phyloP scores from a whole-genome alignment of 2,797 vertebrate species.

The Trachops cirrhosus region DNA sequence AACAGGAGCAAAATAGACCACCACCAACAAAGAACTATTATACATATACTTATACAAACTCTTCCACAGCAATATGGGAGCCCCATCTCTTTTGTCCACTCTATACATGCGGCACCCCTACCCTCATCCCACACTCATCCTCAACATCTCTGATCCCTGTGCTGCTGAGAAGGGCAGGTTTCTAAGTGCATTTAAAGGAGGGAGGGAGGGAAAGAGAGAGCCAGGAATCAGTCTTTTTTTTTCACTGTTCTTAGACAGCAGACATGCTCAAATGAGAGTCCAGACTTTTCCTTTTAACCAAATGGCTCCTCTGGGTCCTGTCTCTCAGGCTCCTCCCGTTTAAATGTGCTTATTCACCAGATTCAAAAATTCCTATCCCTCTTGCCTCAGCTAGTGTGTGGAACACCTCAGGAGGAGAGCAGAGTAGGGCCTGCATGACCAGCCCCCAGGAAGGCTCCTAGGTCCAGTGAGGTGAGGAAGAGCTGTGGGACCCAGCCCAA shows the following conservation, averaged over 20 bases:
- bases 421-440: background rate
- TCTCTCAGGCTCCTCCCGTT: constrained; percentile 16
- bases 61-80: background rate
- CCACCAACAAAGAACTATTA: background rate
- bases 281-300: constrained; percentile 20
- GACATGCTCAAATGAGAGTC: background rate
- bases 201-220: background rate
- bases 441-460: background rate
- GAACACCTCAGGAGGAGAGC: background rate
- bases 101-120: too few species aligned
- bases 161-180: background rate
- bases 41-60: background rate
- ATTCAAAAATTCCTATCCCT: background rate
- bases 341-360: constrained; percentile 22
- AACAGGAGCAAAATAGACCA: background rate
- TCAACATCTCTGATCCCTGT: background rate
- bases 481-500: background rate
- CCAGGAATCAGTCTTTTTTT: background rate
- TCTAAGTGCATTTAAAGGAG: background rate
- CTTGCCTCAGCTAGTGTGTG: background rate
- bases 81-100: background rate
- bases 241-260: background rate
- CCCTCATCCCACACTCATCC: background rate
- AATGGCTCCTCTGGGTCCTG: background rate
- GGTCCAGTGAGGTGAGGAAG: background rate